Evolutionary conservation across 2,888 invertebrate species (phyloP).

Genomic region (Zaprionus bogoriensis): DNA sequence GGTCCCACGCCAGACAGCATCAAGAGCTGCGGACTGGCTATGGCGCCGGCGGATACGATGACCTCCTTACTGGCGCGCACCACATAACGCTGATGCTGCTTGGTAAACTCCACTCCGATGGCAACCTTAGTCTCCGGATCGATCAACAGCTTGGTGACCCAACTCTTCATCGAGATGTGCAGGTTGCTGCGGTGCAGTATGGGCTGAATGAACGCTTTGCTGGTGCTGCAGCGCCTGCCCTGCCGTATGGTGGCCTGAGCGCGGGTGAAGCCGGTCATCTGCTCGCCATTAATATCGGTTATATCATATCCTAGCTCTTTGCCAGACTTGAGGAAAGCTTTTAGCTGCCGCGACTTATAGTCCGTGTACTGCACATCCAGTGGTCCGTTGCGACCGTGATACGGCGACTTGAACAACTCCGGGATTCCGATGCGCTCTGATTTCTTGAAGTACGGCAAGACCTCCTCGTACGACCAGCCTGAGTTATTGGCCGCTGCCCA

Average conservation of each 20-base stretch:
- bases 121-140: conserved; percentile 86
- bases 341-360: conserved; percentile 86
- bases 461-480: conserved; percentile 90
- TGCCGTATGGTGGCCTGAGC: conserved; percentile 88
- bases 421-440: conserved; percentile 88
- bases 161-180: conserved; percentile 87
- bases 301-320: conserved; percentile 88
- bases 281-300: conserved; percentile 88
- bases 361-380: conserved; percentile 87
- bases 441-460: conserved; percentile 90
- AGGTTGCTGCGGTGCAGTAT: conserved; percentile 87
- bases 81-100: conserved; percentile 84
- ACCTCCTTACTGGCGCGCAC: conserved; percentile 88
- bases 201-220: conserved; percentile 90
- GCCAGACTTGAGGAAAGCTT: conserved; percentile 87
- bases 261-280: conserved; percentile 87
- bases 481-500: conserved; percentile 91
- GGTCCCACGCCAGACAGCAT: conserved; percentile 94
- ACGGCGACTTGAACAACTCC: conserved; percentile 85
- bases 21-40: conserved; percentile 93
- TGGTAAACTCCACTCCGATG: conserved; percentile 88
- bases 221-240: conserved; percentile 90
- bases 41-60: conserved; percentile 90
- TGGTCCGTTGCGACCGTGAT: conserved; percentile 87
- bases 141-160: conserved; percentile 87